Conservation (phyloP, 2,113 vertebrate genomes). For the Prolemur simus region DNA sequence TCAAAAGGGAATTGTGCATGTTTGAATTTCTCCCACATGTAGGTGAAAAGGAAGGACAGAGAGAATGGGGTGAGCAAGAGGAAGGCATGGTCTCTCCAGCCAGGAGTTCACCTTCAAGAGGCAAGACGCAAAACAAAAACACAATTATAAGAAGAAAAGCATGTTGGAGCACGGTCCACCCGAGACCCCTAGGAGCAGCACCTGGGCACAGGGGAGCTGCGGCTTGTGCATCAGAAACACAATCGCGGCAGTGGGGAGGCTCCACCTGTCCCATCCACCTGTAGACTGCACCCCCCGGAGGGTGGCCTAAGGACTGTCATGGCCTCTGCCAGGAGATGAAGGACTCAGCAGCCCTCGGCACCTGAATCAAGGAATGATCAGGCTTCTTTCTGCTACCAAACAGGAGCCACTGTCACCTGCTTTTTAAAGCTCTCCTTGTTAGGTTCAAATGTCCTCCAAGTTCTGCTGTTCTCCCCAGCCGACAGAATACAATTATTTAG, state of each 20-base stretch:
- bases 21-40: not conserved
- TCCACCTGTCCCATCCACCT: rapidly evolving
- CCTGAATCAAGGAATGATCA: rapidly evolving
- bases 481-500: not conserved
- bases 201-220: rapidly evolving
- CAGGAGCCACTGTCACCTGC: rapidly evolving
- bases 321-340: not conserved
- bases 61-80: not conserved
- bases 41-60: not conserved
- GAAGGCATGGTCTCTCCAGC: no score
- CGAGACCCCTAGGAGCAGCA: rapidly evolving
- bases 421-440: not conserved
- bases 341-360: rapidly evolving
- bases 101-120: not conserved
- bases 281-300: not conserved
- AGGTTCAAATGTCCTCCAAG: not conserved
- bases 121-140: rapidly evolving
- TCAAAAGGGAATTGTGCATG: rapidly evolving
- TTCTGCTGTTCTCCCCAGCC: not conserved
- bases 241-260: rapidly evolving
- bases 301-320: rapidly evolving
- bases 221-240: rapidly evolving
- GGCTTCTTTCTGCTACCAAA: not conserved
- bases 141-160: rapidly evolving
- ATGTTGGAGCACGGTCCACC: rapidly evolving